Evolutionary conservation across 2,888 invertebrate species (phyloP), one percentile per base, ranked within the genome.

Genomic region (Dendrolimus houi): DNA sequence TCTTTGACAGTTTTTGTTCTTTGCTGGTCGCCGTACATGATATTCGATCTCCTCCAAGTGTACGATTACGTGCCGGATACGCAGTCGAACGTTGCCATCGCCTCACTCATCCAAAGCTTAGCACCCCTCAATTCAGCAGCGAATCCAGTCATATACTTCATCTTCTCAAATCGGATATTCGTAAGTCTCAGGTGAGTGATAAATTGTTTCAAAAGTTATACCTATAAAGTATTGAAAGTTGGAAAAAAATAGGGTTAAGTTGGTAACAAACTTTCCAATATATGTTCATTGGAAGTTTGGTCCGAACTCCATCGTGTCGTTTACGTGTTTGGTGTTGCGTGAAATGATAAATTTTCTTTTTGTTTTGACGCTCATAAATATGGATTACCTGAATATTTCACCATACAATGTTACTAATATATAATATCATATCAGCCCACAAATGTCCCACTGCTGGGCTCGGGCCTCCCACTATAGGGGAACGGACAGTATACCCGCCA

Each of bases 11-110:
- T 97, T 52, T 98, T 98, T 84, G 95, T 98, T 62, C 85, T 98
- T 9, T 98, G 98, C 88, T 98, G 98, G 98, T 97, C 97, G 58
- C 98, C 98, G 0, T 98, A 97, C 87, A 96, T 98, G 81, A 93
- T 98, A 58, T 98, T 97, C 85, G 97, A 98, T 81, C 87, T 98
- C 58, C 93, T 98, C 7, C 96, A 97, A 92, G 97, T 98, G 54
- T 98, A 95, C 82, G 96, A 94, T 17, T 94, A 94, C 76, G 94
- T 97, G 0, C 79, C 81, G 0, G 87, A 92, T 67, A 95, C 95
- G 0, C 96, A 96, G 75, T 94, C 94, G 1, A 96, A 95, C 79
- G 93, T 95, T 40, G 97, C 97, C 13, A 93, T 98, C 54, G 96
- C 97, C 9, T 96, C 97, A 1, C 96, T 98, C 72, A 96, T 98